Evolutionary conservation across 2,113 vertebrate species (phyloP).

Genomic region (Ochotona princeps): DNA sequence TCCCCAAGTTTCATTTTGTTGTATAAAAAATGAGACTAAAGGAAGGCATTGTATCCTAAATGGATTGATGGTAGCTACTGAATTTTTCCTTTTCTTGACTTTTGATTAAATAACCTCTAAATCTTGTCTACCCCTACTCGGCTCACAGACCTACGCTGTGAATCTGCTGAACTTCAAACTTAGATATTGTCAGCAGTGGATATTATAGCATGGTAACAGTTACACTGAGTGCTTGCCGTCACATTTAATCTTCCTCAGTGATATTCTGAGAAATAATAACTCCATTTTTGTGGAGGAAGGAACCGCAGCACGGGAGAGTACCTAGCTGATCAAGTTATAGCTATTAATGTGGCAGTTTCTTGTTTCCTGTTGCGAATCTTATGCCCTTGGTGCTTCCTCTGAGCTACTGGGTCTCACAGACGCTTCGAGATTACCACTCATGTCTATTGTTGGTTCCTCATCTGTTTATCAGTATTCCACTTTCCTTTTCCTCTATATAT

Average conservation of each 20-base stretch:
- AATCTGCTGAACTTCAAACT: background rate
- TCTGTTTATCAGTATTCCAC: background rate
- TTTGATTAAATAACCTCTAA: background rate
- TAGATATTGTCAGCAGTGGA: background rate
- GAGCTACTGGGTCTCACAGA: background rate
- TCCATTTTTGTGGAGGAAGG: background rate
- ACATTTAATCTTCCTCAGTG: background rate
- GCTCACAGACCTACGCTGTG: background rate
- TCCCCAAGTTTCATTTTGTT: background rate
- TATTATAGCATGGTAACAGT: background rate
- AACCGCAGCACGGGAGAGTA: background rate
- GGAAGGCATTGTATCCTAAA: background rate
- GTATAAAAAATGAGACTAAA: background rate
- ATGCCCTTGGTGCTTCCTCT: background rate
- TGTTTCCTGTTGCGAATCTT: background rate
- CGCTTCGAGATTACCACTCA: background rate
- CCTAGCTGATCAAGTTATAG: background rate
- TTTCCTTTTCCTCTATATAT: background rate
- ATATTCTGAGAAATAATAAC: background rate
- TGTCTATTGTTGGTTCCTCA: background rate
- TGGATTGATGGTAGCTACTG: background rate
- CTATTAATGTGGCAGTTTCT: background rate
- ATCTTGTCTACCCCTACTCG: background rate
- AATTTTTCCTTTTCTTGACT: constrained; percentile 1
- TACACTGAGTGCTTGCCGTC: background rate